Conservation (phyloP, 2,797 vertebrate genomes). For the Hoplostethus atlanticus region DNA sequence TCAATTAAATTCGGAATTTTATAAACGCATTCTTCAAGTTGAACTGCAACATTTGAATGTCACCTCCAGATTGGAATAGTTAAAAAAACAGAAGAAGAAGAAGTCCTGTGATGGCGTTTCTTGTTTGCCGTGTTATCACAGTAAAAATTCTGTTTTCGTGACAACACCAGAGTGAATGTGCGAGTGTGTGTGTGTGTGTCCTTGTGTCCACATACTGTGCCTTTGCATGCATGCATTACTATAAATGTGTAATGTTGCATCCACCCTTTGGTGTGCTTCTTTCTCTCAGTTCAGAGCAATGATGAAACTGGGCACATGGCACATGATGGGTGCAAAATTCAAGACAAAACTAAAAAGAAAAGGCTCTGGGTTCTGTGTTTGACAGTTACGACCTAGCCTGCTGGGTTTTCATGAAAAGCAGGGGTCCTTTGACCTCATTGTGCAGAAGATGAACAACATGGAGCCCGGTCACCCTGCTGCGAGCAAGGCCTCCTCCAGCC, state of each 20-base stretch:
- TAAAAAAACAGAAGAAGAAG: too few relatives aligned
- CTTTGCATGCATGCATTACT: neutral
- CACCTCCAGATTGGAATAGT: too few relatives aligned
- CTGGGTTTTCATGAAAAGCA: constrained; percentile 57
- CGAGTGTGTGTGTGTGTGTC: too few relatives aligned
- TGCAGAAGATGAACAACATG: constrained; percentile 61
- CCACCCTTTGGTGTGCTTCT: too few relatives aligned
- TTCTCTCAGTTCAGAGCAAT: neutral
- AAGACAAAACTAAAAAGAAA: constrained; percentile 25
- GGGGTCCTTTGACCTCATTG: constrained; percentile 54
- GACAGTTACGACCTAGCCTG: constrained; percentile 61
- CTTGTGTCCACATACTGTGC: too few relatives aligned
- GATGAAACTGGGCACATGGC: constrained; percentile 4
- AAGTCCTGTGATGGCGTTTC: too few relatives aligned
- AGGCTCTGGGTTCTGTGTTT: constrained; percentile 25
- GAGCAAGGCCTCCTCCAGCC: constrained; percentile 26
- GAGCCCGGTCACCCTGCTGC: constrained; percentile 40
- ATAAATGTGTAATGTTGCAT: neutral
- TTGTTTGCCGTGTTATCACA: too few relatives aligned
- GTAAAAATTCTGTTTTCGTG: too few relatives aligned
- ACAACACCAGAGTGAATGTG: too few relatives aligned
- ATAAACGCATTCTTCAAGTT: too few relatives aligned
- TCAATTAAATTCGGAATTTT: too few relatives aligned
- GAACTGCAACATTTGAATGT: too few relatives aligned
- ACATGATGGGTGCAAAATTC: constrained; percentile 26